Conservation (phyloP, 2,888 invertebrate species). For the Charanyca ferruginea region DNA sequence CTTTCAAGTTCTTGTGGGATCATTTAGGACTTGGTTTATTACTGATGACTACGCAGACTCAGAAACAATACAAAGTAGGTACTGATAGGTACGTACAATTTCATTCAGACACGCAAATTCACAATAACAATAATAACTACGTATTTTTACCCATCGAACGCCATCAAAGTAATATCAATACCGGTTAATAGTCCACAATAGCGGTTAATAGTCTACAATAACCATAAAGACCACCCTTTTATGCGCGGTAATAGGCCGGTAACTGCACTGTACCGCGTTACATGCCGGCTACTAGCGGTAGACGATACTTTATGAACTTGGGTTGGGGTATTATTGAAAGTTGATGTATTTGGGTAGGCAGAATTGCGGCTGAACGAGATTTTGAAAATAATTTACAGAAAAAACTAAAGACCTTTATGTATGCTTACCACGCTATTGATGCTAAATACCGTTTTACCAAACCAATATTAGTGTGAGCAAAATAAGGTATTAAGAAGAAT, state of each 20-base stretch:
- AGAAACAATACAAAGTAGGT: conserved; percentile 21
- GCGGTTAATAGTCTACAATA: conserved; percentile 67
- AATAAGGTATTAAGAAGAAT: too few relatives aligned
- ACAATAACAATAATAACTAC: conserved; percentile 53
- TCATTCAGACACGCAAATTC: conserved; percentile 48
- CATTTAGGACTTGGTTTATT: too few relatives aligned
- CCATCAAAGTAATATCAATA: conserved; percentile 64
- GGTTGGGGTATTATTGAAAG: conserved; percentile 36
- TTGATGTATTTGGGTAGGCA: conserved; percentile 22
- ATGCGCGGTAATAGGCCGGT: conserved; percentile 64
- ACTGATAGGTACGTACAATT: background rate
- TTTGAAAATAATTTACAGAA: background rate
- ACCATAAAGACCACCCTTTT: conserved; percentile 71
- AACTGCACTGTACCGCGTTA: conserved; percentile 47
- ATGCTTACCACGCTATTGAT: too few relatives aligned
- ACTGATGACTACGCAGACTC: too few relatives aligned
- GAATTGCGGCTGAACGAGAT: background rate
- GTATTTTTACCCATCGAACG: conserved; percentile 62
- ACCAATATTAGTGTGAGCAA: too few relatives aligned
- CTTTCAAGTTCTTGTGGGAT: too few relatives aligned
- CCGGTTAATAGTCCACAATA: conserved; percentile 67
- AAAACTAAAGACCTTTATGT: too few relatives aligned
- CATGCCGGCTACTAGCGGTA: conserved; percentile 22
- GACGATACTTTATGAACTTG: conserved; percentile 32
- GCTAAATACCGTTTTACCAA: too few relatives aligned